A percentile compares a stretch with the other conserved stretches of the same genome.
These are phyloP conservation scores for Apodemia zela DNA, from an alignment of 2,888 invertebrate species.

Conservation along the genomic window DNA sequence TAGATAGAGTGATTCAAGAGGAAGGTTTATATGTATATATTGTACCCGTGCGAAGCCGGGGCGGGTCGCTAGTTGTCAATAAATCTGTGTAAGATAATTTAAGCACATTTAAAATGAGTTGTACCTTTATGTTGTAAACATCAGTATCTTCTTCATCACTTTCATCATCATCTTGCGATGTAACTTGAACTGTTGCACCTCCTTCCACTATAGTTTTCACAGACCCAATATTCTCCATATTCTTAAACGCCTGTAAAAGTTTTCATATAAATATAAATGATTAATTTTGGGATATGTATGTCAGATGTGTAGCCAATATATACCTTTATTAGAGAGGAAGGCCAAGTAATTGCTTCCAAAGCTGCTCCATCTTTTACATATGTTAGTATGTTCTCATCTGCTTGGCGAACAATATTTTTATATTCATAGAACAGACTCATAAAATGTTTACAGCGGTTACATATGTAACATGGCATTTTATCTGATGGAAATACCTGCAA, in stretches of 20 bases:
- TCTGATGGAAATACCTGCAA: conserved; percentile 81
- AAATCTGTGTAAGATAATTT: too few species aligned
- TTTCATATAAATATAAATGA: not conserved
- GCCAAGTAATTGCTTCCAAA: conserved; percentile 74
- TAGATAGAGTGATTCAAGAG: too few species aligned
- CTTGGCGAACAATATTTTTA: conserved; percentile 87
- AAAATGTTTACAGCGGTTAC: conserved; percentile 83
- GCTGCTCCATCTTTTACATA: conserved; percentile 83
- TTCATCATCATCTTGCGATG: conserved; percentile 56
- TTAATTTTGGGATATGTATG: not conserved
- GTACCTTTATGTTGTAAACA: conserved; percentile 66
- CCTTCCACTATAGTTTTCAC: conserved; percentile 58
- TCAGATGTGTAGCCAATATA: not conserved
- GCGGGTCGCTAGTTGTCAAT: too few species aligned
- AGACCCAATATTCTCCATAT: conserved; percentile 36
- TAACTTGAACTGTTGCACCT: conserved; percentile 62
- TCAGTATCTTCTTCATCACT: conserved; percentile 58
- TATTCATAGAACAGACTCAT: conserved; percentile 86
- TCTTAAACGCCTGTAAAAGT: conserved; percentile 34
- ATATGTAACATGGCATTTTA: conserved; percentile 87
- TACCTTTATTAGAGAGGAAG: conserved; percentile 61
- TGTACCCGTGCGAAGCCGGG: too few species aligned
- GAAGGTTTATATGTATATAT: too few species aligned
- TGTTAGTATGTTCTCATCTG: conserved; percentile 85
- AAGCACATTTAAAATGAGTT: not conserved